Percentiles rank a stretch among this genome's conserved stretches.
phyloP scores from a whole-genome alignment of 2,797 vertebrate species.

The Sus cebifrons region DNA sequence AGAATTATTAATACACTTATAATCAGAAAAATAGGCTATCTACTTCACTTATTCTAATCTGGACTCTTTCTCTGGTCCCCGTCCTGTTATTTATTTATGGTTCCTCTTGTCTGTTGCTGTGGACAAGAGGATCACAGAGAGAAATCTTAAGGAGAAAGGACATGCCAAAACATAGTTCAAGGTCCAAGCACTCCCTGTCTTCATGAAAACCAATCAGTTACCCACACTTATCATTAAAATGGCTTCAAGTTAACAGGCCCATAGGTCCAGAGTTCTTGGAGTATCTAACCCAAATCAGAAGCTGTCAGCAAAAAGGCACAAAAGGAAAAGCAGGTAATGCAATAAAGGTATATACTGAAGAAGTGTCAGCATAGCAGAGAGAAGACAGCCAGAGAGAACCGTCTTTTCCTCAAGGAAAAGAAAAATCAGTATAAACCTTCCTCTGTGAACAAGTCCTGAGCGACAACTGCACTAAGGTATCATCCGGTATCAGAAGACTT shows the following conservation, averaged over 20 bases:
- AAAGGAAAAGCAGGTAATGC: background rate
- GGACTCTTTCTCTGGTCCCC: background rate
- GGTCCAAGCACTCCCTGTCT: background rate
- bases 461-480: background rate
- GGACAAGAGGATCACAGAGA: background rate
- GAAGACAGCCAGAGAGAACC: background rate
- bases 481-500: background rate
- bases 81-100: background rate
- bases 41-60: background rate
- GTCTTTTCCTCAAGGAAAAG: background rate
- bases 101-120: background rate
- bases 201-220: background rate
- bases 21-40: background rate
- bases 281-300: background rate
- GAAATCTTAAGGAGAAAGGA: background rate
- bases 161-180: background rate
- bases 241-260: background rate
- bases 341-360: background rate
- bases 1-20: background rate
- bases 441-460: background rate
- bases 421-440: slow-evolving; percentile 9
- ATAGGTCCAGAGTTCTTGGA: background rate
- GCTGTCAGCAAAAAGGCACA: background rate
- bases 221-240: background rate
- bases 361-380: background rate